Conservation (phyloP, 92 coral and sea anemone genomes). For the Muricea muricata region DNA sequence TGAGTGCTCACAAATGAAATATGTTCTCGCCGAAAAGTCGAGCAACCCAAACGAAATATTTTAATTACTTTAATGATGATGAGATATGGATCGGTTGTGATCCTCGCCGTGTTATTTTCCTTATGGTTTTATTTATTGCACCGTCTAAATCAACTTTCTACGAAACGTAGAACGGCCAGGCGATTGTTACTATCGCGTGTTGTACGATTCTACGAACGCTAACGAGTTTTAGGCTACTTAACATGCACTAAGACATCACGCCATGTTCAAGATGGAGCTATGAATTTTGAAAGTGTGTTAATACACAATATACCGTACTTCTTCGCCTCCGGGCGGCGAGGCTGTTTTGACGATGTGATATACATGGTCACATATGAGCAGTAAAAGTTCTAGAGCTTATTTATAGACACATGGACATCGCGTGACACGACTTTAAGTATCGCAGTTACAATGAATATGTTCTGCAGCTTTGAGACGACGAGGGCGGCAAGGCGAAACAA, state of each 20-base stretch:
- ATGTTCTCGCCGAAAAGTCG: not conserved
- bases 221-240: too few relatives aligned
- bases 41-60: conserved; percentile 10
- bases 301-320: not conserved
- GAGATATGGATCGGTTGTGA: not conserved
- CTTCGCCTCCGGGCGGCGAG: conserved; percentile 35
- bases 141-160: not conserved
- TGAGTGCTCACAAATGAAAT: not conserved
- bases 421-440: not conserved
- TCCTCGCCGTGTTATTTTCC: not conserved
- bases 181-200: not conserved
- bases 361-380: not conserved
- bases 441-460: not conserved
- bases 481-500: not conserved
- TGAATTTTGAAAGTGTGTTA: not conserved
- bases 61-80: conserved; percentile 8
- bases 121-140: not conserved
- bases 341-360: conserved; percentile 11
- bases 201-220: not conserved
- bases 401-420: not conserved
- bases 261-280: not conserved
- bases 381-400: not conserved
- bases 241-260: too few relatives aligned
- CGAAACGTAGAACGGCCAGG: not conserved
- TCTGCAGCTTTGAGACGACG: not conserved